Evolutionary conservation across 2,888 invertebrate genomes (phyloP), one percentile per base, ranked within the genome.

Genomic region (Salpingus planirostris): DNA sequence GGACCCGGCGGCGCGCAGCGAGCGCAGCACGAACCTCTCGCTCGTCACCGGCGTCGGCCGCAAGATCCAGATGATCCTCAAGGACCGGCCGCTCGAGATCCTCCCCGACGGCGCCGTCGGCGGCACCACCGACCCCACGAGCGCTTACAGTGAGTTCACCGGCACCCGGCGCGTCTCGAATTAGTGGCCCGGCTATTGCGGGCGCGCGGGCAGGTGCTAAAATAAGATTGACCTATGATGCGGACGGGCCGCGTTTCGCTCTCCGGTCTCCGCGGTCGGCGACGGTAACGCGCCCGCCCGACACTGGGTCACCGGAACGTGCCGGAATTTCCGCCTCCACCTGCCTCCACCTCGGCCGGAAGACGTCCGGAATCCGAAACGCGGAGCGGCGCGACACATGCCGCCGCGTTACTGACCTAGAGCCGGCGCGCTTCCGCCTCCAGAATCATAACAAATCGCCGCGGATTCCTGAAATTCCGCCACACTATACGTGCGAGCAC

Each of bases 61-160:
- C 54, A 84, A 82, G 61, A 84, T 87, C 58, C 82, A 82, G 69
- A 75, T 88, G 74, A 84, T 79, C 71, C 79, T 88, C 67, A 85
- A 81, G 70, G 81, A 86, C 70, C 76, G 80, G 52, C 80, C 82
- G 64, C 74, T 88, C 49, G 87, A 87, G 69, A 71, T 88, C 55
- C 68, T 84, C 67, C 82, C 83, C 50, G 85, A 86, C 69, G 87
- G 87, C 64, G 80, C 80, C 54, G 84, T 88, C 66, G 85, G 84
- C 70, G 86, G 87, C 52, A 85, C 85, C 61, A 74, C 73, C 60
- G 79, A 85, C 64, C 80, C 78, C 68, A 74, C 73, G 63, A 84
- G 83, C 69, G 79, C 80, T 69, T 83, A 82, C 76, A 84, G 87
- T 87, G 63, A 87, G 37, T 40, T 40, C 40, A 40, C 31, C 40